phyloP scores from a whole-genome alignment of 2,113 vertebrate genomes.

The Phrynosoma platyrhinos region DNA sequence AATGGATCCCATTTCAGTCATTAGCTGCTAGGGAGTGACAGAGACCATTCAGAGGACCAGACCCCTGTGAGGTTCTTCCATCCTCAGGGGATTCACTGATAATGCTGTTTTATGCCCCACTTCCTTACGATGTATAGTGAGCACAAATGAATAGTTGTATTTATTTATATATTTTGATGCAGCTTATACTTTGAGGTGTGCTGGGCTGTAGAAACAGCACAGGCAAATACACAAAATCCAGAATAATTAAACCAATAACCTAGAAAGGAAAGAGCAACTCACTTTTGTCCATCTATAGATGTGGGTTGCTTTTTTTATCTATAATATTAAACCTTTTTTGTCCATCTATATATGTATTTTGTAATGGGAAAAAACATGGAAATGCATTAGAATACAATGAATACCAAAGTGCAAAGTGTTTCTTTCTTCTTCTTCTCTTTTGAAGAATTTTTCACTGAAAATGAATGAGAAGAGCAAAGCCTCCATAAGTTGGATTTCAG shows the following conservation, averaged over 20 bases:
- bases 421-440: conserved; percentile 50
- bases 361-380: conserved; percentile 15
- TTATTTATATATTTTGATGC: conserved; percentile 77
- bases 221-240: conserved; percentile 56
- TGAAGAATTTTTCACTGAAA: conserved; percentile 71
- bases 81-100: conserved; percentile 77
- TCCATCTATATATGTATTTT: fast-evolving
- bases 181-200: conserved; percentile 57
- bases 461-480: conserved; percentile 83
- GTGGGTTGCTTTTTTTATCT: not conserved
- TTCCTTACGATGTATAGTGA: conserved; percentile 78
- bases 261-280: conserved; percentile 38
- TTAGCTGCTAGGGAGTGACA: conserved; percentile 76
- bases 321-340: conserved; percentile 21
- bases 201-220: not conserved
- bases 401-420: conserved; percentile 55
- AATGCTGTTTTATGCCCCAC: conserved; percentile 80
- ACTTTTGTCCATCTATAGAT: conserved; percentile 4
- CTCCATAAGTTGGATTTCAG: conserved; percentile 83
- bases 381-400: conserved; percentile 62
- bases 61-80: conserved; percentile 69
- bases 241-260: conserved; percentile 57
- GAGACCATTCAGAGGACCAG: conserved; percentile 80
- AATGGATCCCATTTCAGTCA: conserved; percentile 81
- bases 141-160: conserved; percentile 74